Evolutionary conservation across 2,888 invertebrate species (phyloP), one percentile per base, ranked within the genome.

Genomic region (Andrena chrysosceles): DNA sequence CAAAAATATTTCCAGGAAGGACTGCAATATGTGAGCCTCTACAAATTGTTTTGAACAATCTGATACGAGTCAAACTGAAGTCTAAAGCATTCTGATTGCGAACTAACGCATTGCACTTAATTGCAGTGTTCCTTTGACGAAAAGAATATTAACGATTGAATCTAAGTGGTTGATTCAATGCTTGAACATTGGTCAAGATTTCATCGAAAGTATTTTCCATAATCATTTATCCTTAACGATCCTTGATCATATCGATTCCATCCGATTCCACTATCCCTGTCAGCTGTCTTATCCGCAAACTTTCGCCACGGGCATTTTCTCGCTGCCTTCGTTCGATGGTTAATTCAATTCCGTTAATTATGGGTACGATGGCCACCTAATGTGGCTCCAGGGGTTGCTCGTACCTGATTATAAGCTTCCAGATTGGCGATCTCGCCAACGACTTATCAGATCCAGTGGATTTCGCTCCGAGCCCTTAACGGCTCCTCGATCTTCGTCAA

Each of bases 331-430:
- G 10, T 16, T 48, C 62, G 63, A 63, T 78, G 54, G 77, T 77
- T 77, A 68, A 69, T 69, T 77, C 68, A 16, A 59, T 69, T 73
- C 63, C 48, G 63, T 74, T 75, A 82, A 81, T 70, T 81, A 56
- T 42, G 29, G 48, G 3, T 59, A 56, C n/a, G n/a, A 33, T 49
- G 26, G 5, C 66, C 62, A 29, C 23, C 23, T 26, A 71, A 68
- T 20, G 59, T 70, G 13, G 48, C 52, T 33, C 5, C 16, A 23
- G 26, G 66, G 64, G 63, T 52, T 56, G 16, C 73, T 33, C 52
- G 64, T 64, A 59, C 42, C 69, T 63, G 13, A 60, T 49, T 59
- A 69, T 35, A 60, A 56, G 68, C 29, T 35, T 16, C 29, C 20
- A 79, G 80, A 80, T 70, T 54, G 52, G 16, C 54, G 76, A 68